These are phyloP conservation scores for Timandra comae DNA, from an alignment of 2,888 invertebrate genomes.

Conservation along the genomic window DNA sequence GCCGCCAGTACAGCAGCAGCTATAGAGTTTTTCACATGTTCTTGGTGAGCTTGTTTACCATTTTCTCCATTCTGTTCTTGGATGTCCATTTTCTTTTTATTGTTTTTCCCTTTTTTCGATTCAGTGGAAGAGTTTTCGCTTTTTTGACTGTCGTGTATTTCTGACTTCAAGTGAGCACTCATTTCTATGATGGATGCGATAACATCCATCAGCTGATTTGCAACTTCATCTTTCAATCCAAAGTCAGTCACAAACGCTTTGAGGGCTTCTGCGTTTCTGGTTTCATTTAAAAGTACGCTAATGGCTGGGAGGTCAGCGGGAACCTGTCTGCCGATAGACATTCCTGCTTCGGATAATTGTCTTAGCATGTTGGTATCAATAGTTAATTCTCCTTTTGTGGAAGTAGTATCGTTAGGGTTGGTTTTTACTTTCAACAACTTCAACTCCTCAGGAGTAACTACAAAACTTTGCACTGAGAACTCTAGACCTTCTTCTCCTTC, in stretches of 20 bases:
- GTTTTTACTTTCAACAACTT: constrained; percentile 70
- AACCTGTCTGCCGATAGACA: constrained; percentile 81
- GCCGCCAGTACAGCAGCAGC: constrained; percentile 72
- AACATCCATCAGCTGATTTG: constrained; percentile 70
- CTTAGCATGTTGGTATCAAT: constrained; percentile 80
- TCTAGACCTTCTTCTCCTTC: constrained; percentile 81
- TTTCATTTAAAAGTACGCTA: constrained; percentile 72
- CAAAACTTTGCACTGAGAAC: constrained; percentile 83
- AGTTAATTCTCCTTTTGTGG: constrained; percentile 76
- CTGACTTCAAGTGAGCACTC: constrained; percentile 66
- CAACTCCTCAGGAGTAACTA: constrained; percentile 70
- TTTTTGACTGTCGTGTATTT: constrained; percentile 47
- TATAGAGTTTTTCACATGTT: constrained; percentile 72
- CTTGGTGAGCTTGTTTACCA: constrained; percentile 55
- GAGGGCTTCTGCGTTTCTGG: constrained; percentile 64
- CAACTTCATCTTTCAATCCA: constrained; percentile 70
- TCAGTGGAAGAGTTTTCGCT: constrained; percentile 36
- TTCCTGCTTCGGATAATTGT: constrained; percentile 81
- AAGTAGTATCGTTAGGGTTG: constrained; percentile 68
- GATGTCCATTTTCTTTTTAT: constrained; percentile 43
- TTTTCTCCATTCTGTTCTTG: constrained; percentile 31
- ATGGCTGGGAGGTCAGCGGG: constrained; percentile 79
- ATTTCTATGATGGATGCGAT: constrained; percentile 71
- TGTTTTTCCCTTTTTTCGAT: constrained; percentile 44
- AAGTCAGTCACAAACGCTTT: constrained; percentile 70